Percentiles rank a stretch among this genome's conserved stretches.
Evolutionary conservation across 2,888 invertebrate species (phyloP).

Genomic region (Halictus ligatus): DNA sequence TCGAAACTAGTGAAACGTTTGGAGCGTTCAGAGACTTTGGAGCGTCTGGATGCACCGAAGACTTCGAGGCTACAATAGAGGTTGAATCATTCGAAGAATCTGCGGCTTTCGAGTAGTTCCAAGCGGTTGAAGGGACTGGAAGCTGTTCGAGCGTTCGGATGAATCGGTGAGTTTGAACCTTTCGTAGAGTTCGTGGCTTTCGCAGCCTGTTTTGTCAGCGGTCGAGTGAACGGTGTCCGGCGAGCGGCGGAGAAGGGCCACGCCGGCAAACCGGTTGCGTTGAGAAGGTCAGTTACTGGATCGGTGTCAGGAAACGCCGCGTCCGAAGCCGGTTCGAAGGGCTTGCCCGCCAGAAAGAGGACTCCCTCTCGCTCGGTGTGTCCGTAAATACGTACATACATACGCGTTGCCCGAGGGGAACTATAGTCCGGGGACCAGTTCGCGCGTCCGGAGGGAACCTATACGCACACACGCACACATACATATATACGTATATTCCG

Average conservation of each 20-base stretch:
- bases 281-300: constrained; percentile 69
- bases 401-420: background rate
- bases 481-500: background rate
- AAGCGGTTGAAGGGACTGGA: background rate
- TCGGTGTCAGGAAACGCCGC: constrained; percentile 34
- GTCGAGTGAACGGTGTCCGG: constrained; percentile 38
- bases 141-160: background rate
- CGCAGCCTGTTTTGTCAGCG: background rate
- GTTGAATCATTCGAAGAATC: background rate
- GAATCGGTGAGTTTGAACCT: background rate
- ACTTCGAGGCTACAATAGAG: too few relatives aligned
- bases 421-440: background rate
- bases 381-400: background rate
- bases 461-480: too few relatives aligned
- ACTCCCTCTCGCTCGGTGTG: background rate
- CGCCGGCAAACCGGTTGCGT: constrained; percentile 63
- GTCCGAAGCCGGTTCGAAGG: background rate
- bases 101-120: background rate
- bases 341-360: background rate
- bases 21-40: too few relatives aligned
- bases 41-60: too few relatives aligned
- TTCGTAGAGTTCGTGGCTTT: background rate
- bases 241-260: background rate
- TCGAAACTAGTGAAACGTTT: too few relatives aligned
- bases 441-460: background rate